phyloP scores from a whole-genome alignment of 2,797 vertebrate species.

The Gymnoscopelus braueri region DNA sequence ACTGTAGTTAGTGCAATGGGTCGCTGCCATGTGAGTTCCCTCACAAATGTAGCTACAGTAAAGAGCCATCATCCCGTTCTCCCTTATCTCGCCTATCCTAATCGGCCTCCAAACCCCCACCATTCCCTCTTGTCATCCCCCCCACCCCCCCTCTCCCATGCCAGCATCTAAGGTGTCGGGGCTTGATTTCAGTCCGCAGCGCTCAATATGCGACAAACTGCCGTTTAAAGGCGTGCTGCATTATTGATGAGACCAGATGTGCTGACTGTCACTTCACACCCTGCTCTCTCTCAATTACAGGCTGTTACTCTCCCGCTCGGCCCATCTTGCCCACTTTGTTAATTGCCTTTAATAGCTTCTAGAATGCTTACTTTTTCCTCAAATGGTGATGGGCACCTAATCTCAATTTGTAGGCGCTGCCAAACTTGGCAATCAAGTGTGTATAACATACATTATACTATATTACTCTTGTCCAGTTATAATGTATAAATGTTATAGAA shows the following conservation, averaged over 20 bases:
- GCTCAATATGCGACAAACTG: constrained; percentile 83
- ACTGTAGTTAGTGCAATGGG: too few species aligned
- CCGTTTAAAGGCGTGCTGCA: constrained; percentile 82
- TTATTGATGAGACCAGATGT: constrained; percentile 87
- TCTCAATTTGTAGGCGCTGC: constrained; percentile 29
- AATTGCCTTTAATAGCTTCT: constrained; percentile 71
- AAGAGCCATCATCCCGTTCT: constrained; percentile 11
- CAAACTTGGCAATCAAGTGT: constrained; percentile 35
- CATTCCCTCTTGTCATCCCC: constrained; percentile 6
- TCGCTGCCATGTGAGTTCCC: too few species aligned
- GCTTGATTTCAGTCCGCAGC: constrained; percentile 79
- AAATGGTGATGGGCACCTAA: constrained; percentile 48
- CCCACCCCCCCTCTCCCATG: constrained; percentile 63
- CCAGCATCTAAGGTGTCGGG: constrained; percentile 74
- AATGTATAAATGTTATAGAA: background rate
- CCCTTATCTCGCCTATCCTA: constrained; percentile 6
- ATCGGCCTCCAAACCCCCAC: background rate
- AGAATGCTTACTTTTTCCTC: constrained; percentile 53
- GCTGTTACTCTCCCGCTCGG: constrained; percentile 46
- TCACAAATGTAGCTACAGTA: background rate
- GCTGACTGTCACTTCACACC: constrained; percentile 86
- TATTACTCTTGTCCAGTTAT: constrained; percentile 21
- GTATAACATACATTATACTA: background rate
- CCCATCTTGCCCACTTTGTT: constrained; percentile 73
- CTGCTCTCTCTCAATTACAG: constrained; percentile 61